Evolutionary conservation across 1,140 invertebrate genomes (phyloP).

Genomic region (Aphis gossypii): DNA sequence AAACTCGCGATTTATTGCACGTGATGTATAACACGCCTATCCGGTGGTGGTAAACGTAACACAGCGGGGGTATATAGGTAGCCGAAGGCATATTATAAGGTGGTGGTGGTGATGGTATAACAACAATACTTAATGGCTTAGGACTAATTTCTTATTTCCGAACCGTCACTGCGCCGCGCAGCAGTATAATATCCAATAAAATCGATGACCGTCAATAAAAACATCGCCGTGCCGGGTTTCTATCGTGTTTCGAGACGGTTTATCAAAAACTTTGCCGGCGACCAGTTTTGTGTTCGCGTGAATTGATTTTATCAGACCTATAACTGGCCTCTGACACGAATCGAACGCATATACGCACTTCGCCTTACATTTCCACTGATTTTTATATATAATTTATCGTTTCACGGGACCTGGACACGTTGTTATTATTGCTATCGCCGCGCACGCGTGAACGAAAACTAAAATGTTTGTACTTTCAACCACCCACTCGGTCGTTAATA

Average conservation of each 20-base stretch:
- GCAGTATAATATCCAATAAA: neutral
- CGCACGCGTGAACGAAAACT: neutral
- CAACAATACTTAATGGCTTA: constrained; percentile 9
- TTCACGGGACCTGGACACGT: neutral
- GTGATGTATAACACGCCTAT: neutral
- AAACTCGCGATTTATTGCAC: neutral
- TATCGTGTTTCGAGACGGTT: constrained; percentile 38
- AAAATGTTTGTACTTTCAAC: constrained; percentile 24
- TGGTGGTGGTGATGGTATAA: neutral
- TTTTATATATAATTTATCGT: neutral
- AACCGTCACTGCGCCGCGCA: neutral
- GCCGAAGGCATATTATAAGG: neutral
- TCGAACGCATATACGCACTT: neutral
- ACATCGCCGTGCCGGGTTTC: constrained; percentile 18
- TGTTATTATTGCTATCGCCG: neutral
- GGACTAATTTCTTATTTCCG: neutral
- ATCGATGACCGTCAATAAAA: constrained; percentile 14
- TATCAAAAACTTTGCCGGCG: constrained; percentile 49
- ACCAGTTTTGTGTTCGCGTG: constrained; percentile 47
- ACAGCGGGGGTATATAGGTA: neutral
- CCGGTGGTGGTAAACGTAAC: neutral
- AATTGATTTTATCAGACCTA: constrained; percentile 53
- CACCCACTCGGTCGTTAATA: neutral
- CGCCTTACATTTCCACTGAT: neutral
- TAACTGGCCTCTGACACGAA: constrained; percentile 51